Percentiles rank a stretch among this genome's conserved stretches.
phyloP scores from a whole-genome alignment of 2,113 vertebrate species.

The Tragelaphus strepsiceros region DNA sequence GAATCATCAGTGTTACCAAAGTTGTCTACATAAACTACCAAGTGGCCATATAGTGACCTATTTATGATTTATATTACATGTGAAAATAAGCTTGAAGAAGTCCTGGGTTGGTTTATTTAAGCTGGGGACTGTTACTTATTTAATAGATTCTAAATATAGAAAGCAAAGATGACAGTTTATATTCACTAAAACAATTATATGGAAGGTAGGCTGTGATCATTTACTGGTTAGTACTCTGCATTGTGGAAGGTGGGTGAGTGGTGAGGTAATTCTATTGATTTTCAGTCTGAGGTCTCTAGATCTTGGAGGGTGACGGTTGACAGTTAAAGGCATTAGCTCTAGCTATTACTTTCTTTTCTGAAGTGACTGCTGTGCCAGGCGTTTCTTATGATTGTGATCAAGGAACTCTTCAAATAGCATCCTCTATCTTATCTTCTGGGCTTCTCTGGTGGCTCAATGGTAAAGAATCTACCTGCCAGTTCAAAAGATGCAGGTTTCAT shows the following conservation, averaged over 20 bases:
- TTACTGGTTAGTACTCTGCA: not conserved
- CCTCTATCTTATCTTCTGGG: not conserved
- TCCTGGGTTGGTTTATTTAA: not conserved
- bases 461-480: not conserved
- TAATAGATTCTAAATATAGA: not conserved
- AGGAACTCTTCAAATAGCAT: not conserved
- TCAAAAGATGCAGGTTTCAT: not conserved
- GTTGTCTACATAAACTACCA: not conserved
- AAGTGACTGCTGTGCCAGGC: not conserved
- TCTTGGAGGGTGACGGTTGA: not conserved
- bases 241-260: not conserved
- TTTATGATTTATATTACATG: not conserved
- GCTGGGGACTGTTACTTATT: not conserved
- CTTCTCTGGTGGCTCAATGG: not conserved
- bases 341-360: not conserved
- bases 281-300: not conserved
- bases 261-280: not conserved
- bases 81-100: constrained; percentile 1
- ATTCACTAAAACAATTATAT: not conserved
- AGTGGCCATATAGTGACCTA: not conserved
- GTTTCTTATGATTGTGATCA: not conserved
- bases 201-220: not conserved
- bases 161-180: not conserved
- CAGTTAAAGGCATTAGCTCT: not conserved
- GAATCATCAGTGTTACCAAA: not conserved